Evolutionary conservation across 2,888 invertebrate genomes (phyloP), one percentile per base, ranked within the genome.

Genomic region (Protodeltote pygarga): DNA sequence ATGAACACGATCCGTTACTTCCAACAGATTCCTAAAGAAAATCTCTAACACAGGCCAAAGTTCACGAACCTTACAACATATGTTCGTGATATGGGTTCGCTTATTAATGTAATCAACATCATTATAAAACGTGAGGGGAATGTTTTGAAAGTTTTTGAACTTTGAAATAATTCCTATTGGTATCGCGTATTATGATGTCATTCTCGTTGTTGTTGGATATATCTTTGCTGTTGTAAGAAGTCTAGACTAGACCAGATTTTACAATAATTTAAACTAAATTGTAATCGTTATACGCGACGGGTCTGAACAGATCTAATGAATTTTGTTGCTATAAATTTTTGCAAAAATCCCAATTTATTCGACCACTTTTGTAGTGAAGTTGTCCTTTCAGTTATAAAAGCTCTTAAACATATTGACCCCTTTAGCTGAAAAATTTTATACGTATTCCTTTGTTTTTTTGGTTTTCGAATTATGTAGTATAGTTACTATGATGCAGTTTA

Each of bases 91-190:
- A 46, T 41, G 38, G 44, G 47, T 45, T 57, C 48, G 39, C 52
- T 57, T 65, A 66, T 41, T 47, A 51, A 58, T 62, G 50, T 66
- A 52, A 66, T 66, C 41, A 52, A 52, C 65, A 44, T 47, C 35
- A 37, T 27, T 39, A 38, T 55, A 28, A 20, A 44, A 58, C 65
- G 47, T 64, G 61, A 59, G 37, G 34, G 24, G 60, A 60, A 52
- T 59, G 35, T 29, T 44, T 51, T 44, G 44, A 45, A 39, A 10
- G 20, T 25, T 38, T 34, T 33, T 5, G n/a, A 15, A 8, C 16
- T 10, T n/a, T n/a, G n/a, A n/a, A n/a, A n/a, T n/a, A n/a, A 44
- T 54, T 35, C 16, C 11, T 48, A 61, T 64, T 48, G 52, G 9
- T 19, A 34, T 44, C 35, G 60, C 40, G 53, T 66, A 45, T 34